Percentiles rank a stretch among this genome's conserved stretches.
Conservation (phyloP, 1,140 invertebrate genomes). For the Hypothenemus hampei region DNA sequence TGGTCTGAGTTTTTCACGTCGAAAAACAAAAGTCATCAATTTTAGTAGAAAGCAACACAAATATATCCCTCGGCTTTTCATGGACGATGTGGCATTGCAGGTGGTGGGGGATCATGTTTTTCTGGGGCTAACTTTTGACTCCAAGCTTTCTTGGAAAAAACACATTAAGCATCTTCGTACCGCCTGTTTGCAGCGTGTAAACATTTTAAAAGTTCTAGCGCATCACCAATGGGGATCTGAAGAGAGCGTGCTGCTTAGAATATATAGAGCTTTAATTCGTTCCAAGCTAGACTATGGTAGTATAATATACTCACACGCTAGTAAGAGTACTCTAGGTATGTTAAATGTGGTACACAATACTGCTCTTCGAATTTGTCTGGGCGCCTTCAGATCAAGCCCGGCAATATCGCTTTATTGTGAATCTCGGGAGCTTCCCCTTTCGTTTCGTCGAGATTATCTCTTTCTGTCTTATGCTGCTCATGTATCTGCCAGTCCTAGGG, state of each 20-base stretch:
- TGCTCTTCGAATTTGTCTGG: too few relatives aligned
- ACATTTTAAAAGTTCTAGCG: conserved; percentile 4
- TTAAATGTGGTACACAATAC: neutral
- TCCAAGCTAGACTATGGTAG: conserved; percentile 11
- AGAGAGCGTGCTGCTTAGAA: neutral
- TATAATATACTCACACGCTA: neutral
- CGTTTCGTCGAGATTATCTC: too few relatives aligned
- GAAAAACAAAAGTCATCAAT: neutral
- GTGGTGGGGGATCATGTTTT: too few relatives aligned
- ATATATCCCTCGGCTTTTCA: neutral
- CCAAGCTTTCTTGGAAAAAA: neutral
- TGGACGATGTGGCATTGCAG: neutral
- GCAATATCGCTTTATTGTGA: too few relatives aligned
- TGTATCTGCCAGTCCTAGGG: too few relatives aligned
- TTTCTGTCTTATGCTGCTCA: too few relatives aligned
- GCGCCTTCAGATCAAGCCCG: too few relatives aligned
- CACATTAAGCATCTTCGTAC: neutral
- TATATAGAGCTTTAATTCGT: conserved; percentile 12
- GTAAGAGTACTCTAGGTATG: neutral
- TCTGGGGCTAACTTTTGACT: conserved; percentile 1
- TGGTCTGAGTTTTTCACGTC: neutral
- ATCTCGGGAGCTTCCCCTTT: too few relatives aligned
- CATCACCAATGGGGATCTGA: too few relatives aligned
- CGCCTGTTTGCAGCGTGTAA: neutral
- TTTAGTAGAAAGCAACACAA: neutral